Percentiles rank a stretch among this genome's conserved stretches.
Conservation (phyloP, 2,888 invertebrate genomes). For the Hydraecia micacea region DNA sequence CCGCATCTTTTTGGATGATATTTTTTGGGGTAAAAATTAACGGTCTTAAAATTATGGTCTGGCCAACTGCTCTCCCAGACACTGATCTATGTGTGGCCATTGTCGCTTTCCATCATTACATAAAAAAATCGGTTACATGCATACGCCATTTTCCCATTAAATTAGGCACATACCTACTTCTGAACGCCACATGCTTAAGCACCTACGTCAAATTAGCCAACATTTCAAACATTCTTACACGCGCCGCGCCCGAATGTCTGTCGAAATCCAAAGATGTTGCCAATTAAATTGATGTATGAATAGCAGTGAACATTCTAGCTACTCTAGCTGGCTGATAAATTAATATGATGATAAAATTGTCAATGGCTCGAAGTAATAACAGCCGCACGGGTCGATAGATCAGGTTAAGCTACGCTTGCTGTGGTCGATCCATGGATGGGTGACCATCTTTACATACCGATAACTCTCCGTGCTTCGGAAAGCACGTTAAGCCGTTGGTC, state of each 20-base stretch:
- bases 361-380: too few relatives aligned
- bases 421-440: too few relatives aligned
- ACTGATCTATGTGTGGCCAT: not conserved
- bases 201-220: not conserved
- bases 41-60: conserved; percentile 8
- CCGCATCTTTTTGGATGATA: conserved; percentile 53
- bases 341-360: not conserved
- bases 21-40: conserved; percentile 27
- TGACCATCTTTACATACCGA: too few relatives aligned
- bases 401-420: too few relatives aligned
- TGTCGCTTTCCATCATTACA: not conserved
- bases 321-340: not conserved
- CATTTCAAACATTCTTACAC: not conserved
- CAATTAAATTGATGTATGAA: not conserved
- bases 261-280: not conserved
- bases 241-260: not conserved
- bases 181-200: not conserved
- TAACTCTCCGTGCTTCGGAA: too few relatives aligned
- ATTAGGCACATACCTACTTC: not conserved
- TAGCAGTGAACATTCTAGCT: not conserved
- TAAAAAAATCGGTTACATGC: not conserved
- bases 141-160: not conserved
- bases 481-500: too few relatives aligned
- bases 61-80: not conserved
- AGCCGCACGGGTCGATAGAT: too few relatives aligned